Percentiles rank a stretch among this genome's conserved stretches.
Evolutionary conservation across 1,140 invertebrate genomes (phyloP).

Genomic region (Pseudomyrmex pallidus): DNA sequence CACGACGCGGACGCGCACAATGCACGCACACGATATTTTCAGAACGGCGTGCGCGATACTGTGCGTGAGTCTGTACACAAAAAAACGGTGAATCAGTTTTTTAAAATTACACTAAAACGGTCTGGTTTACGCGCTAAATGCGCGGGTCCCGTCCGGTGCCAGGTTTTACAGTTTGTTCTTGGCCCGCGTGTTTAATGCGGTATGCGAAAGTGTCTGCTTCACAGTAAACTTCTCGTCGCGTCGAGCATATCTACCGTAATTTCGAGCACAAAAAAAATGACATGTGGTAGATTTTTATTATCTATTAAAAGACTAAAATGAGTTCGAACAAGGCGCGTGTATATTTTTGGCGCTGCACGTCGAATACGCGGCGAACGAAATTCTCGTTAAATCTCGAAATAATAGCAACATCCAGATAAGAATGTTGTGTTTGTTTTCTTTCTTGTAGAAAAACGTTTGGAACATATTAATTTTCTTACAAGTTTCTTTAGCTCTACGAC

Average conservation of each 20-base stretch:
- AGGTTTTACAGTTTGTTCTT: background rate
- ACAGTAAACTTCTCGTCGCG: background rate
- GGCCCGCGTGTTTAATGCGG: background rate
- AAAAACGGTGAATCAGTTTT: conserved; percentile 4
- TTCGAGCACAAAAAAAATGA: background rate
- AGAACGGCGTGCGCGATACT: conserved; percentile 15
- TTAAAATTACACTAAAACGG: too few relatives aligned
- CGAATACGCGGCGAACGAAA: background rate
- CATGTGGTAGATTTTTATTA: background rate
- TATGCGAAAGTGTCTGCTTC: background rate
- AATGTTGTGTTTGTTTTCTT: background rate
- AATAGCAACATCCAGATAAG: background rate
- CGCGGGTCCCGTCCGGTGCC: background rate
- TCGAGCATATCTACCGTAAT: background rate
- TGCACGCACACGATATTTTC: conserved; percentile 17
- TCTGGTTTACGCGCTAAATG: background rate
- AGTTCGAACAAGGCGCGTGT: too few relatives aligned
- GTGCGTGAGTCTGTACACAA: background rate
- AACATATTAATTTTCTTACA: background rate
- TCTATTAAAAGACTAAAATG: too few relatives aligned
- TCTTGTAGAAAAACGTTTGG: background rate
- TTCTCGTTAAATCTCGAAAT: background rate
- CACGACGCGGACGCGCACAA: background rate
- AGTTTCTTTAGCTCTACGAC: background rate
- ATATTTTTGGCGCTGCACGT: background rate